These are phyloP conservation scores for Cepaea hortensis DNA, from an alignment of 2,888 invertebrate genomes.

Conservation along the genomic window DNA sequence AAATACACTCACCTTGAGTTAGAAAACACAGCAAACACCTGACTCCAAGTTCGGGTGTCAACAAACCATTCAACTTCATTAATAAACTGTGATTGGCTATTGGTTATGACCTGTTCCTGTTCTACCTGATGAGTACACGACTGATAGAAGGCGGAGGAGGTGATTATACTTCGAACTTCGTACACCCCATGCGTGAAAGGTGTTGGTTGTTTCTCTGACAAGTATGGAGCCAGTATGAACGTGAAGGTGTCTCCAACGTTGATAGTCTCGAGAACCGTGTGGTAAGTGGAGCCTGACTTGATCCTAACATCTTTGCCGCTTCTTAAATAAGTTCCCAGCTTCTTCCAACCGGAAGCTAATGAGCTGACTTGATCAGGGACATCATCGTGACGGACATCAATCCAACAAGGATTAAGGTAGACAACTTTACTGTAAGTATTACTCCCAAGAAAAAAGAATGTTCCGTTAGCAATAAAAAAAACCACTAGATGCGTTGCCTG, in stretches of 20 bases:
- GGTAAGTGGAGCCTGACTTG: background rate
- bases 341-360: background rate
- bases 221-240: conserved; percentile 14
- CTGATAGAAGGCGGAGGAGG: background rate
- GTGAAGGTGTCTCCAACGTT: background rate
- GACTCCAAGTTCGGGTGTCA: conserved; percentile 6
- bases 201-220: background rate
- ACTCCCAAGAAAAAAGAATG: too few species aligned
- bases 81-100: background rate
- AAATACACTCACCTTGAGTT: conserved; percentile 21
- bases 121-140: conserved; percentile 24
- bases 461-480: background rate
- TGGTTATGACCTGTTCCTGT: background rate
- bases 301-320: conserved; percentile 18
- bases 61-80: conserved; percentile 12
- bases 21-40: conserved; percentile 24
- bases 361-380: background rate
- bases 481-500: background rate
- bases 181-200: background rate
- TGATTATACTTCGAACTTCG: conserved; percentile 15
- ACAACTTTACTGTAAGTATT: too few species aligned
- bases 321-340: conserved; percentile 11
- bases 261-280: conserved; percentile 23
- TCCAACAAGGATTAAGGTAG: conserved; percentile 14
- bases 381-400: background rate